Evolutionary conservation across 2,113 vertebrate genomes (phyloP), one percentile per base, ranked within the genome.

Genomic region (Apus apus): DNA sequence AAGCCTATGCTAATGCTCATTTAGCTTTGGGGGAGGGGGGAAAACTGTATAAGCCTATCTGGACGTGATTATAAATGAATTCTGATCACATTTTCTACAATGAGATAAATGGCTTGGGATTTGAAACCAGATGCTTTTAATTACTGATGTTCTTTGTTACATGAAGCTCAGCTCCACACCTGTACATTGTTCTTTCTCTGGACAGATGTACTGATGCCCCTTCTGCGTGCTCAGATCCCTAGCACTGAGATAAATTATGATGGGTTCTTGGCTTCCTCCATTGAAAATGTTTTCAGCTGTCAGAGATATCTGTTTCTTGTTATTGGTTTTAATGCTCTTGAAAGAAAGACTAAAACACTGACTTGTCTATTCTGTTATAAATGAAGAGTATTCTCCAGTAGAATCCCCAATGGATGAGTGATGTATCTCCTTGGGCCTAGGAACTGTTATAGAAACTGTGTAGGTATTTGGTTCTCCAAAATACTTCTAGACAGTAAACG

Each of bases 231-330:
- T 96, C 89, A 76, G 83, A 93, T 93, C 89, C 68, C 3, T 96
- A 97, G 91, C 80, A 89, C 89, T 17, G 96, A 98, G 98, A 98
- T 98, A 97, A 98, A 98, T 98, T 96, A 97, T 95, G 88, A 96
- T 93, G 93, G 93, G 87, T 96, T 96, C 97, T 97, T 98, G 98
- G 98, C 97, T 93, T 89, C 95, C 95, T 93, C 94, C 76, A 93
- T 9, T 98, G 98, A 98, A 98, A 98, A 98, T 96, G 61, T 96
- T 97, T 96, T 97, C 90, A 93, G 93, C 93, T 97, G 94, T 94
- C 93, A 87, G 81, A 84, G 72, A 64, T 93, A 92, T 98, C 98
- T 99, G 98, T 98, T 99, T 98, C 98, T 98, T 97, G 97, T 99
- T 99, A 98, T 89, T 90, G 77, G 87, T 93, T 97, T 96, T 96